These are phyloP conservation scores for Mythimna albipuncta DNA, from an alignment of 2,888 invertebrate species.

Conservation along the genomic window DNA sequence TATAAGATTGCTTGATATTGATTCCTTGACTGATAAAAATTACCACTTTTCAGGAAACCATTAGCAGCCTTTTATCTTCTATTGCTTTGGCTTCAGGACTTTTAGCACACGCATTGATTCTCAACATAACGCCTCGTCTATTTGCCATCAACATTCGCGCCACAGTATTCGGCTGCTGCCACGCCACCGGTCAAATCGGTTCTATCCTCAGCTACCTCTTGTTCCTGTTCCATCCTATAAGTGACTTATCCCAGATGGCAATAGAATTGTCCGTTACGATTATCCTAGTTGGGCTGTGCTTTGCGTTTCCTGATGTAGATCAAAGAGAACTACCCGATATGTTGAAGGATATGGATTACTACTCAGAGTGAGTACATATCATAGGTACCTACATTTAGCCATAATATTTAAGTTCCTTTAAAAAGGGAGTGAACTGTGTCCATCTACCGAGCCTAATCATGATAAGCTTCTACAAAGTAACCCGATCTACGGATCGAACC, in stretches of 20 bases:
- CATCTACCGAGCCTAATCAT: background rate
- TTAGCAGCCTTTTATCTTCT: constrained; percentile 70
- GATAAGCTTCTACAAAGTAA: background rate
- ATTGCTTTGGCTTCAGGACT: constrained; percentile 78
- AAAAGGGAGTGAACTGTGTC: background rate
- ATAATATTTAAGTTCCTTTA: background rate
- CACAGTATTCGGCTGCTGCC: constrained; percentile 80
- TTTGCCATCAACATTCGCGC: constrained; percentile 82
- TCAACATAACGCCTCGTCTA: constrained; percentile 81
- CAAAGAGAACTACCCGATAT: constrained; percentile 84
- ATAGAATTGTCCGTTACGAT: constrained; percentile 70
- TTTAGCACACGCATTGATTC: constrained; percentile 74
- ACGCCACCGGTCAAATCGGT: constrained; percentile 81
- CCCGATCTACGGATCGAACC: background rate
- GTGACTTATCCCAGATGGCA: constrained; percentile 68
- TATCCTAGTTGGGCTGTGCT: constrained; percentile 71
- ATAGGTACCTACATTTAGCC: background rate
- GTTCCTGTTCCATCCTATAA: constrained; percentile 70
- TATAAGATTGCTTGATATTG: background rate
- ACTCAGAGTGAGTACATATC: constrained; percentile 77
- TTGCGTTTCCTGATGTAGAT: constrained; percentile 80
- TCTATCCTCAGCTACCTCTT: constrained; percentile 79
- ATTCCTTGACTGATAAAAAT: constrained; percentile 1
- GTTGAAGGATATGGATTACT: constrained; percentile 86
- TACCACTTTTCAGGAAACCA: constrained; percentile 71